Percentiles rank a stretch among this genome's conserved stretches.
phyloP scores from a whole-genome alignment of 2,888 invertebrate genomes.

The Acleris sparsana region DNA sequence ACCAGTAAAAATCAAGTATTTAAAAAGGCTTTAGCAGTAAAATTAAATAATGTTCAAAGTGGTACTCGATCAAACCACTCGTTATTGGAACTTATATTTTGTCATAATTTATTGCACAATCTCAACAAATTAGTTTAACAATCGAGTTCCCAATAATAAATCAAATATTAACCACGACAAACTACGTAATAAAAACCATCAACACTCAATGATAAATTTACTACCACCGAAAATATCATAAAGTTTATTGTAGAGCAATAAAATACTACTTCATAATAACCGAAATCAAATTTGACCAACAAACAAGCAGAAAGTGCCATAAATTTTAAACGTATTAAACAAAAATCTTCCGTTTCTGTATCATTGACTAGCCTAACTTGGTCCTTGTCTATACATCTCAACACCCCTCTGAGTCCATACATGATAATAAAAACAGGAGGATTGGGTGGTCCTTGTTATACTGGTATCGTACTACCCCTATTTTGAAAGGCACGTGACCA shows the following conservation, averaged over 20 bases:
- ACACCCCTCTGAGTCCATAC: neutral
- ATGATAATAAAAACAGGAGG: neutral
- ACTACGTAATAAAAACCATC: slow-evolving; percentile 37
- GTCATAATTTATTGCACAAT: neutral
- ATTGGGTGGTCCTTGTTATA: slow-evolving; percentile 45
- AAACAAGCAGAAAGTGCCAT: slow-evolving; percentile 64
- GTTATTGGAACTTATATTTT: too few relatives aligned
- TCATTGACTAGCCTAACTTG: slow-evolving; percentile 49
- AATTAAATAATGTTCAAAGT: too few relatives aligned
- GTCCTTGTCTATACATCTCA: slow-evolving; percentile 37
- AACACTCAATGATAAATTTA: slow-evolving; percentile 52
- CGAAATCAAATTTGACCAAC: slow-evolving; percentile 69
- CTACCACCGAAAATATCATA: slow-evolving; percentile 57
- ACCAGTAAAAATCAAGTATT: too few relatives aligned
- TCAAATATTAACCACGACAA: slow-evolving; percentile 21
- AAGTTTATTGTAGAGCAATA: slow-evolving; percentile 67
- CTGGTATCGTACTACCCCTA: slow-evolving; percentile 56
- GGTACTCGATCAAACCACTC: too few relatives aligned
- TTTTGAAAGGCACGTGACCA: slow-evolving; percentile 64
- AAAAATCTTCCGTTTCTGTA: slow-evolving; percentile 55
- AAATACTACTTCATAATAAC: slow-evolving; percentile 69
- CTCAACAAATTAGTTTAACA: slow-evolving; percentile 1
- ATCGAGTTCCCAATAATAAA: slow-evolving; percentile 23
- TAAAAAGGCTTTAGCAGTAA: too few relatives aligned
- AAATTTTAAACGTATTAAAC: slow-evolving; percentile 79